Conservation (phyloP, 1,140 invertebrate genomes). For the Calephelis virginiensis region DNA sequence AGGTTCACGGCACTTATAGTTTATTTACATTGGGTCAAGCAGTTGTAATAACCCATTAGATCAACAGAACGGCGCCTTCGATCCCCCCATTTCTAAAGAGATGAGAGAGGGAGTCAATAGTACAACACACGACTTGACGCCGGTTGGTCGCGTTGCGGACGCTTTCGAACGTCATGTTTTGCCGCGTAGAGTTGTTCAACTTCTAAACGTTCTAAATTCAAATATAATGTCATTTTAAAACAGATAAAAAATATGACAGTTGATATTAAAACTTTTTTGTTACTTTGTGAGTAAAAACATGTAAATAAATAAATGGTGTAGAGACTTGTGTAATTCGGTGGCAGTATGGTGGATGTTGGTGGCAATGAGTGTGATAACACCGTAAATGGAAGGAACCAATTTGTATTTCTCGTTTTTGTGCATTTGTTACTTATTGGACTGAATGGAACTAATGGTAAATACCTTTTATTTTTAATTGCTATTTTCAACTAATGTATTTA, state of each 20-base stretch:
- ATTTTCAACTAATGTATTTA: constrained; percentile 11
- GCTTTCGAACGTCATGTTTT: constrained; percentile 41
- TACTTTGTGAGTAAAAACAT: constrained; percentile 46
- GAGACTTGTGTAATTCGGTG: constrained; percentile 60
- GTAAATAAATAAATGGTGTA: constrained; percentile 60
- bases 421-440: constrained; percentile 73
- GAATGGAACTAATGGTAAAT: constrained; percentile 73
- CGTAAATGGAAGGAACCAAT: constrained; percentile 72
- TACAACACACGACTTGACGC: constrained; percentile 57
- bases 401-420: constrained; percentile 71
- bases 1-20: constrained; percentile 46
- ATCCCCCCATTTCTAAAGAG: constrained; percentile 67
- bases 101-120: constrained; percentile 69
- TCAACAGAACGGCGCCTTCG: constrained; percentile 56
- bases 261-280: constrained; percentile 24
- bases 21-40: constrained; percentile 60
- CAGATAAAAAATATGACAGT: constrained; percentile 33
- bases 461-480: constrained; percentile 30
- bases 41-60: constrained; percentile 57
- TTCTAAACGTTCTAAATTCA: constrained; percentile 48
- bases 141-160: constrained; percentile 52
- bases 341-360: constrained; percentile 75
- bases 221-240: constrained; percentile 38
- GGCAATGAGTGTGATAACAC: constrained; percentile 71
- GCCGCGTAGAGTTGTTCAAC: constrained; percentile 52